Evolutionary conservation across 1,140 invertebrate genomes (phyloP).

Genomic region (Trissolcus basalis): DNA sequence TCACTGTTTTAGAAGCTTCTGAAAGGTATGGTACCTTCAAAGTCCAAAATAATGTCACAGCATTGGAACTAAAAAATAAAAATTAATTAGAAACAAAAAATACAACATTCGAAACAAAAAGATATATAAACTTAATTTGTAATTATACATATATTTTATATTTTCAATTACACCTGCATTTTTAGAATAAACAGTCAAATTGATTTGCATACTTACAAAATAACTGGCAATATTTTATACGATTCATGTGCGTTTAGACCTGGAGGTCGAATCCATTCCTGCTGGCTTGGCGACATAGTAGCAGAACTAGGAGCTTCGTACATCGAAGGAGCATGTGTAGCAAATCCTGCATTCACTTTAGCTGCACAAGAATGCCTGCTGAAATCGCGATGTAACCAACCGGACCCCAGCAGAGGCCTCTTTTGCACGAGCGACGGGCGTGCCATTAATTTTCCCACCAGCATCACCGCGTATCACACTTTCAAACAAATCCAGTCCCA

Average conservation of each 20-base stretch:
- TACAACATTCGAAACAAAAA: too few relatives aligned
- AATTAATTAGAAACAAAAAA: background rate
- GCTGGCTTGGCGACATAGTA: conserved; percentile 83
- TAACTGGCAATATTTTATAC: too few relatives aligned
- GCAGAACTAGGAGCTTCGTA: conserved; percentile 84
- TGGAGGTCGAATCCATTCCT: conserved; percentile 85
- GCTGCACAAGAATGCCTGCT: conserved; percentile 81
- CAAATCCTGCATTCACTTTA: conserved; percentile 81
- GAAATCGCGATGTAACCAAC: conserved; percentile 75
- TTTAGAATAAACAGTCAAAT: too few relatives aligned
- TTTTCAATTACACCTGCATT: too few relatives aligned
- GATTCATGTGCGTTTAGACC: conserved; percentile 68
- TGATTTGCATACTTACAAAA: too few relatives aligned
- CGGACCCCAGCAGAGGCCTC: conserved; percentile 73
- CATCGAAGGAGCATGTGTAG: conserved; percentile 80
- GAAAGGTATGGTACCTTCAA: conserved; percentile 77
- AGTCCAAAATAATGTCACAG: too few relatives aligned
- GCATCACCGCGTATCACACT: conserved; percentile 79
- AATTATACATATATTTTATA: too few relatives aligned
- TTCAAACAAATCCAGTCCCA: conserved; percentile 81
- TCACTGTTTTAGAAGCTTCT: conserved; percentile 84
- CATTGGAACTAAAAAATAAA: background rate
- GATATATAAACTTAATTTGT: too few relatives aligned
- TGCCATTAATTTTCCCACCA: conserved; percentile 79
- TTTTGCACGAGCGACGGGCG: conserved; percentile 82